Percentiles rank a stretch among this genome's conserved stretches.
Evolutionary conservation across 2,888 invertebrate species (phyloP).

Genomic region (Drosophila tripunctata): DNA sequence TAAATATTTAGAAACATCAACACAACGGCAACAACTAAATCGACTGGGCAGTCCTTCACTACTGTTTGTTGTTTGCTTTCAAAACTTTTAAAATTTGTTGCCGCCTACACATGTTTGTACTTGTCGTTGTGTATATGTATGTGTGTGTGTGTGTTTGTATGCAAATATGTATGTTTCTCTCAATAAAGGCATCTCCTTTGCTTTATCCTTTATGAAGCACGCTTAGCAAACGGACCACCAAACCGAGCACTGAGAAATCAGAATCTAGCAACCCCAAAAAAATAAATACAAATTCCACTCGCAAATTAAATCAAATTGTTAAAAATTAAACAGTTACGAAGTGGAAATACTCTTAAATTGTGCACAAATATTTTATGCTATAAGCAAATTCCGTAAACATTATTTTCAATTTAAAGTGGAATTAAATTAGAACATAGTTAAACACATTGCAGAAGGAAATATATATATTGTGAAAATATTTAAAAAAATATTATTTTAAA

Average conservation of each 20-base stretch:
- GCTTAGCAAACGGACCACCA: constrained; percentile 24
- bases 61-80: constrained; percentile 33
- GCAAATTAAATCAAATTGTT: constrained; percentile 10
- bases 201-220: constrained; percentile 24
- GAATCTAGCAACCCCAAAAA: constrained; percentile 1
- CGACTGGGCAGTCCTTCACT: constrained; percentile 32
- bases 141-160: neutral
- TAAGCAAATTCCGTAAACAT: too few relatives aligned
- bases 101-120: constrained; percentile 21
- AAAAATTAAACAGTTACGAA: neutral
- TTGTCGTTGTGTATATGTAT: constrained; percentile 1
- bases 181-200: constrained; percentile 32
- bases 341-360: constrained; percentile 1
- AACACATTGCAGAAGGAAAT: too few relatives aligned
- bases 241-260: neutral
- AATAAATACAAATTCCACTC: constrained; percentile 1
- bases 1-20: constrained; percentile 66
- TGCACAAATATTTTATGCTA: neutral
- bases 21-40: constrained; percentile 34
- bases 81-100: constrained; percentile 37
- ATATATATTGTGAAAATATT: too few relatives aligned
- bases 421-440: neutral
- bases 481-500: too few relatives aligned
- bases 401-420: too few relatives aligned
- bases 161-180: constrained; percentile 14